Evolutionary conservation across 2,113 vertebrate genomes (phyloP).

Genomic region (Genyomyrus donnyi): DNA sequence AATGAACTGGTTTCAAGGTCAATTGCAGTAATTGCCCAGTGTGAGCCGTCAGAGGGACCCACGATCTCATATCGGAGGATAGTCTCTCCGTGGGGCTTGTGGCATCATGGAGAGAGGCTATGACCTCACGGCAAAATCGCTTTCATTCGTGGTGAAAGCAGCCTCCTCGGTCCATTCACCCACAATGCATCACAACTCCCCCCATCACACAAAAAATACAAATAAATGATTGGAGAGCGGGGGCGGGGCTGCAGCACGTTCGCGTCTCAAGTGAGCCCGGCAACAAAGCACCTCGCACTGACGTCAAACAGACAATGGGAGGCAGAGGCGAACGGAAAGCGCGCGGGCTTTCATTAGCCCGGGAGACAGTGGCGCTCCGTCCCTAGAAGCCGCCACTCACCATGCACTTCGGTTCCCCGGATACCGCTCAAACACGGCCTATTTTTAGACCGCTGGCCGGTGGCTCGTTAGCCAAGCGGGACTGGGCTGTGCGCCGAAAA

Average conservation of each 20-base stretch:
- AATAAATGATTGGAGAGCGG: not conserved
- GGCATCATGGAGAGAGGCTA: not conserved
- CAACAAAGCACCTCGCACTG: constrained; percentile 29
- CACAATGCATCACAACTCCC: not conserved
- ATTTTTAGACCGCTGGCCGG: not conserved
- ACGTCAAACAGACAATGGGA: constrained; percentile 30
- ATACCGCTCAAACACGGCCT: constrained; percentile 3
- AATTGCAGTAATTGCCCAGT: not conserved
- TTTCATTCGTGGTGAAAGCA: not conserved
- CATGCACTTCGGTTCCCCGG: not conserved
- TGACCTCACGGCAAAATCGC: not conserved
- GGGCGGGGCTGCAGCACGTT: constrained; percentile 1
- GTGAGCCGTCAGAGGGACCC: not conserved
- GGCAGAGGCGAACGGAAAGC: not conserved
- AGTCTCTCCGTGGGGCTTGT: not conserved
- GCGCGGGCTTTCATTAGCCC: constrained; percentile 3
- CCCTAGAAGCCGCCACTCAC: not conserved
- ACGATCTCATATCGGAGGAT: not conserved
- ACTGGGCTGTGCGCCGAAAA: not conserved
- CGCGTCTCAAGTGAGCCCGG: constrained; percentile 28
- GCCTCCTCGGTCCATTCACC: not conserved
- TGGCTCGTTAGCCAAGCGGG: not conserved
- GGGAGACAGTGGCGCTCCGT: not conserved
- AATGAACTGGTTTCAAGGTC: not conserved
- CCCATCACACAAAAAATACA: not conserved